A percentile compares a stretch with the other conserved stretches of the same genome.
These are phyloP conservation scores for Leucopsar rothschildi DNA, from an alignment of 2,113 vertebrate genomes.

Conservation along the genomic window DNA sequence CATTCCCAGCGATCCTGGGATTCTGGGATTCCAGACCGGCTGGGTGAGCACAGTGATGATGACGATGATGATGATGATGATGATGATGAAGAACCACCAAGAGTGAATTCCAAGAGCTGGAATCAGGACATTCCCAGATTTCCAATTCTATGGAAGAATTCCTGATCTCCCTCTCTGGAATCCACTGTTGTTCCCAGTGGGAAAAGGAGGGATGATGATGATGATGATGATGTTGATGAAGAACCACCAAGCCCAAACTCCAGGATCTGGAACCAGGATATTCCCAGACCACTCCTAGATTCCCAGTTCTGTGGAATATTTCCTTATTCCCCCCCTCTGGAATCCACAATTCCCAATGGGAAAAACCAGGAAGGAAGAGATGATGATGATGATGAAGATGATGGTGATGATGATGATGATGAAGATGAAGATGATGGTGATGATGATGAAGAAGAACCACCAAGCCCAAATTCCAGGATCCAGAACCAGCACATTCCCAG, in stretches of 20 bases:
- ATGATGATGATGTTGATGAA: not conserved
- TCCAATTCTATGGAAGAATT: not conserved
- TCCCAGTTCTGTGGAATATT: not conserved
- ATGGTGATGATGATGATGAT: not conserved
- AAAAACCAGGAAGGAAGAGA: not conserved
- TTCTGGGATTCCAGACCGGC: not conserved
- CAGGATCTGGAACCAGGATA: not conserved
- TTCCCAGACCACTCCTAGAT: not conserved
- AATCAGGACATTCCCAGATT: not conserved
- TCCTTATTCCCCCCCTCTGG: not conserved
- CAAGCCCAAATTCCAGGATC: too few relatives aligned
- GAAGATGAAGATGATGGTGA: too few relatives aligned
- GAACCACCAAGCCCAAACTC: fast-evolving
- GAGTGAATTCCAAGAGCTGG: fast-evolving
- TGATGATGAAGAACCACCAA: not conserved
- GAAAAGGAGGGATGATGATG: not conserved
- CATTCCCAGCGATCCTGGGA: too few relatives aligned
- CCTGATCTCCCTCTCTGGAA: not conserved
- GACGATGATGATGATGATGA: too few relatives aligned
- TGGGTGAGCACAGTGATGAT: not conserved
- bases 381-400: not conserved
- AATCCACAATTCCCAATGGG: not conserved
- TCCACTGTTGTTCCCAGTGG: not conserved
- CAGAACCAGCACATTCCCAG: not conserved
- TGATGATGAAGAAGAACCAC: too few relatives aligned